Evolutionary conservation across 2,113 vertebrate genomes (phyloP).

Genomic region (Columbina picui): DNA sequence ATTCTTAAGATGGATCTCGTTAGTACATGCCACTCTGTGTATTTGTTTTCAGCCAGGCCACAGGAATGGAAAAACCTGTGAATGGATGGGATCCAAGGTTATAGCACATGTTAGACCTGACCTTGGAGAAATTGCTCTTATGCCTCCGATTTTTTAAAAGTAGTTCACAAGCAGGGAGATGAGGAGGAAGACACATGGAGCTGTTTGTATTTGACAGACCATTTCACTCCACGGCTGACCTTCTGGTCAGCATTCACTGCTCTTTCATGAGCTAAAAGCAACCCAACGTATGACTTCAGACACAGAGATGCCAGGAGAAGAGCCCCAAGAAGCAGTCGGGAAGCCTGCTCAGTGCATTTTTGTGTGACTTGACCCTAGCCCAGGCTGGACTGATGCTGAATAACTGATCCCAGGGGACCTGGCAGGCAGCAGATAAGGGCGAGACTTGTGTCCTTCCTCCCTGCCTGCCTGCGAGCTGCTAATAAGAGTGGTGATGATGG

Average conservation of each 20-base stretch:
- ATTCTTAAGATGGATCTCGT: not conserved
- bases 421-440: not conserved
- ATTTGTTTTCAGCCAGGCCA: not conserved
- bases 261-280: conserved; percentile 33
- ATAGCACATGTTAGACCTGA: not conserved
- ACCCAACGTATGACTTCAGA: not conserved
- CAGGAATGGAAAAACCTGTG: not conserved
- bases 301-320: not conserved
- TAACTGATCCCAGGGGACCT: not conserved
- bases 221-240: conserved; percentile 5
- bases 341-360: not conserved
- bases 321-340: not conserved
- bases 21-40: not conserved
- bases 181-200: conserved; percentile 11
- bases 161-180: not conserved
- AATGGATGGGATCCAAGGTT: not conserved
- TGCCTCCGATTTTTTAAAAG: not conserved
- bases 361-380: not conserved
- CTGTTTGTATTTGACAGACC: conserved; percentile 42
- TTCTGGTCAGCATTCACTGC: conserved; percentile 10
- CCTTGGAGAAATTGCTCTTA: not conserved
- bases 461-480: not conserved
- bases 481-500: not conserved
- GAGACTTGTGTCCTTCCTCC: not conserved
- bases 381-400: not conserved